Evolutionary conservation across 2,888 invertebrate species (phyloP), one percentile per base, ranked within the genome.

Genomic region (Pyrocoelia pectoralis): DNA sequence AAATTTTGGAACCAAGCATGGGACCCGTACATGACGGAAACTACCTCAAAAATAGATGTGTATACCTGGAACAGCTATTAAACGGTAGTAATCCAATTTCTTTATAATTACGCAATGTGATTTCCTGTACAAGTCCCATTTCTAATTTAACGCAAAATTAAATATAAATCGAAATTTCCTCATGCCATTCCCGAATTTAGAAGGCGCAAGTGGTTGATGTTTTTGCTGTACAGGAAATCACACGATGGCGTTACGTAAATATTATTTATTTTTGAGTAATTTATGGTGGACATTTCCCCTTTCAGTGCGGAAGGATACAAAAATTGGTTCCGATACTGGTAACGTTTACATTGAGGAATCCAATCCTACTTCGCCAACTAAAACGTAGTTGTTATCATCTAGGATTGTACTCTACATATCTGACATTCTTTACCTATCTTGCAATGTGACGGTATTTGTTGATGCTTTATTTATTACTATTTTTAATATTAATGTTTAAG

Each of bases 41-140:
- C 73, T 84, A 84, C 79, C 82, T 83, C 72, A 83, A 84, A 72
- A 83, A 81, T 73, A 82, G 83, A 75, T 85, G 84, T 77, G 83
- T 84, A 71, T 85, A 85, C 76, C 80, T 85, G 73, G 85, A 86
- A 75, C 84, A 85, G 76, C 80, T 86, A 69, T 78, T 85, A 61
- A 79, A 79, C 68, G 84, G 85, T 85, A 79, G 81, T 10, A 46
- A 13, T 15, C 13, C 4, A 8, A 46, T 13, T 14, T 46, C 13
- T 40, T 13, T 40, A 40, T 13, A 24, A 24, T 24, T 24, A 40
- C 40, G 13, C 40, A 13, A 40, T 43, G 15, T 12, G 17, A 18
- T 19, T 49, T 49, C 33, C 29, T 52, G 52, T 52, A 14, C 28
- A 33, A 14, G 19, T 43, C 10, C 50, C n/a, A 33, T 50, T 50